These are phyloP conservation scores for Ornithoptera alexandrae DNA, from an alignment of 2,888 invertebrate species.

Conservation along the genomic window DNA sequence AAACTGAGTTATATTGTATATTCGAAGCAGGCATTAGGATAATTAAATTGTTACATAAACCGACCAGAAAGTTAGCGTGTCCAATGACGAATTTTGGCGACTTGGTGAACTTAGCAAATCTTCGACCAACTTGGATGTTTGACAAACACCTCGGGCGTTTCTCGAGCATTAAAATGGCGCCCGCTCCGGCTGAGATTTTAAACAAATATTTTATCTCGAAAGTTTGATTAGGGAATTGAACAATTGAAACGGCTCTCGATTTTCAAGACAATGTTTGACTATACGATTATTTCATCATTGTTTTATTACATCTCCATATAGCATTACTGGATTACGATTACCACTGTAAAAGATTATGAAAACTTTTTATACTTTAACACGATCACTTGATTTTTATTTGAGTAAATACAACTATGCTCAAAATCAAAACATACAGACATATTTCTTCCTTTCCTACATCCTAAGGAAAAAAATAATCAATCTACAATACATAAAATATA, in stretches of 20 bases:
- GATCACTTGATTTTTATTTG: no score
- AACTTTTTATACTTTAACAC: no score
- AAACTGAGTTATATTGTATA: slow-evolving; percentile 29
- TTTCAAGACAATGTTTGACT: slow-evolving; percentile 11
- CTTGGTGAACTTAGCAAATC: slow-evolving; percentile 36
- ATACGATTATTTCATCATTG: slow-evolving; percentile 17
- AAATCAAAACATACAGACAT: no score
- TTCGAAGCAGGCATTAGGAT: slow-evolving; percentile 31
- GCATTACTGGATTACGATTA: neutral
- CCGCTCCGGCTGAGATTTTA: slow-evolving; percentile 21
- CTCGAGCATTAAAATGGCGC: slow-evolving; percentile 25
- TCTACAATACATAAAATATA: neutral
- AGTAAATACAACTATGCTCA: no score
- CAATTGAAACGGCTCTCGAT: slow-evolving; percentile 12
- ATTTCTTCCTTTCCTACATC: neutral
- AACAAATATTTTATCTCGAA: slow-evolving; percentile 28
- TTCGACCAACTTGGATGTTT: slow-evolving; percentile 35
- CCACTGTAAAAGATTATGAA: neutral
- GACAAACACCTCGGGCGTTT: slow-evolving; percentile 34
- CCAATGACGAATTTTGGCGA: slow-evolving; percentile 34
- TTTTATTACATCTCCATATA: neutral
- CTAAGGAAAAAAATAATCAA: neutral
- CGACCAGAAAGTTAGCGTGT: slow-evolving; percentile 36
- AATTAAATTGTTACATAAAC: slow-evolving; percentile 37
- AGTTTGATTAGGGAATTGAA: slow-evolving; percentile 27